Percentiles rank a stretch among this genome's conserved stretches.
Evolutionary conservation across 2,888 invertebrate genomes (phyloP).

Genomic region (Tipula unca): DNA sequence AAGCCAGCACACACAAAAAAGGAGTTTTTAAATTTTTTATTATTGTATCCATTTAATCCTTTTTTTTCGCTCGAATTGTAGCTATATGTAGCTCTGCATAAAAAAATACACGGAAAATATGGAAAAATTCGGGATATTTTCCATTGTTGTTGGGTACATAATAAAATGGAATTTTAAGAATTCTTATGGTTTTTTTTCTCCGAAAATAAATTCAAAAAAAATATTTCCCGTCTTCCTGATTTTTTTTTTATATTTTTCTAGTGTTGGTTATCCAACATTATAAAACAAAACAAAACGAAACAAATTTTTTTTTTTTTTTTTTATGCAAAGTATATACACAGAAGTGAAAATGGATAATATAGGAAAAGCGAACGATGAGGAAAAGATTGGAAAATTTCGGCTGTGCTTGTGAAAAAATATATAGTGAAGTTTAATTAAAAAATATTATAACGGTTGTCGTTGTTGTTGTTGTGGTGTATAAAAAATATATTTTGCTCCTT

Average conservation of each 20-base stretch:
- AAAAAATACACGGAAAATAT: not conserved
- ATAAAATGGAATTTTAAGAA: constrained; percentile 8
- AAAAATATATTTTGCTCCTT: not conserved
- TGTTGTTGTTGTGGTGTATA: not conserved
- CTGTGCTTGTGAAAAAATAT: not conserved
- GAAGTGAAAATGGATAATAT: constrained; percentile 4
- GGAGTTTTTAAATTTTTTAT: not conserved
- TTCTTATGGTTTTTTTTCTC: not conserved
- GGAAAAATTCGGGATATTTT: not conserved
- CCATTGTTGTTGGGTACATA: not conserved
- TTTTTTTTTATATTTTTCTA: not conserved
- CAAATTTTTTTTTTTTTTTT: no score
- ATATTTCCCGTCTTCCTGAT: not conserved
- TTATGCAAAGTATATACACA: not conserved
- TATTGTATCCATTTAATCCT: constrained; percentile 8
- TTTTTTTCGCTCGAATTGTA: not conserved
- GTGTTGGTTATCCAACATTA: constrained; percentile 2
- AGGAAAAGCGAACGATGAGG: not conserved
- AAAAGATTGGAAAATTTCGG: not conserved
- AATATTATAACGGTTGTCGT: not conserved
- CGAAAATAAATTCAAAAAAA: not conserved
- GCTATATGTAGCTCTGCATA: not conserved
- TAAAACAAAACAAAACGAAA: not conserved
- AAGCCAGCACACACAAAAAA: not conserved
- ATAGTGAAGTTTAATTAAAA: not conserved